Conservation (phyloP, 2,888 invertebrate species). For the Meghimatium bilineatum region DNA sequence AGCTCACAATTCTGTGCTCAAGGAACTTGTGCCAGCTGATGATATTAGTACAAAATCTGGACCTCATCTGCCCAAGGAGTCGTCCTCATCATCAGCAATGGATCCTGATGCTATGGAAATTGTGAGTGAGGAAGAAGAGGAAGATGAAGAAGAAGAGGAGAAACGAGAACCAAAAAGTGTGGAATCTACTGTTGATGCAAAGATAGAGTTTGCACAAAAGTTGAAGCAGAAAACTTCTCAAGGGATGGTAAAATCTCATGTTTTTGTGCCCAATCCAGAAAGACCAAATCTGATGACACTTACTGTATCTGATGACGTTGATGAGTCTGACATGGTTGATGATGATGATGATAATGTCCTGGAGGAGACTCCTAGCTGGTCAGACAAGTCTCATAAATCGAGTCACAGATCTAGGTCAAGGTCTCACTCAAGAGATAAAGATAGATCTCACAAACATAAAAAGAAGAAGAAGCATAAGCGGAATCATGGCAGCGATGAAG, state of each 20-base stretch:
- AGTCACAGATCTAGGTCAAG: slow-evolving; percentile 31
- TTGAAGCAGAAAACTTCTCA: slow-evolving; percentile 66
- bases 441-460: slow-evolving; percentile 45
- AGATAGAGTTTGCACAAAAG: slow-evolving; percentile 70
- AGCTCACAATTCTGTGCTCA: slow-evolving; percentile 45
- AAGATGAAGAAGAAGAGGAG: neutral
- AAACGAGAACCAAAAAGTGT: neutral
- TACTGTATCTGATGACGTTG: slow-evolving; percentile 51
- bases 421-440: slow-evolving; percentile 37
- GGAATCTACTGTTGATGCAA: slow-evolving; percentile 56
- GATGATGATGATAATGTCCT: slow-evolving; percentile 46
- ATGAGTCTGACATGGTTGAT: slow-evolving; percentile 48
- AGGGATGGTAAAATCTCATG: slow-evolving; percentile 52
- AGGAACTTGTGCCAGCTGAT: slow-evolving; percentile 46
- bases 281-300: slow-evolving; percentile 60
- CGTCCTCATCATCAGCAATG: slow-evolving; percentile 31
- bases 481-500: slow-evolving; percentile 43
- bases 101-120: slow-evolving; percentile 48
- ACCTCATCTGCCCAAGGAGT: slow-evolving; percentile 38
- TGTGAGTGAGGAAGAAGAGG: slow-evolving; percentile 44
- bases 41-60: slow-evolving; percentile 19
- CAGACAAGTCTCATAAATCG: slow-evolving; percentile 24
- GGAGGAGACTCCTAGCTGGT: slow-evolving; percentile 28
- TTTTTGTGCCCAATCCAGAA: slow-evolving; percentile 54
- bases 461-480: slow-evolving; percentile 48